Conservation (phyloP, 2,113 vertebrate species). For the Sigmodon hispidus region DNA sequence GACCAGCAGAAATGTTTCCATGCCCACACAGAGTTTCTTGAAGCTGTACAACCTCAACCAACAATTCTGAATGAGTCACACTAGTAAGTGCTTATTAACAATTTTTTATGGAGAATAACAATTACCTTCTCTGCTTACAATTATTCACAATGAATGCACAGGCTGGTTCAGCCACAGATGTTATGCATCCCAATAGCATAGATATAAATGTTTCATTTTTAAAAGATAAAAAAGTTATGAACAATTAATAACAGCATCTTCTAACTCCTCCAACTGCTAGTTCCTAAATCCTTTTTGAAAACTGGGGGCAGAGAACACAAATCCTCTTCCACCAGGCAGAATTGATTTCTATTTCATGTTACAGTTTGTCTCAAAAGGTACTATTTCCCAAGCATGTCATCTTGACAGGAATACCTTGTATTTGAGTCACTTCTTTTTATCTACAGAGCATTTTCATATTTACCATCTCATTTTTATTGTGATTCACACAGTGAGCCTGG, state of each 20-base stretch:
- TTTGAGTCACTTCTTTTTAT: not conserved
- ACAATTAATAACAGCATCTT: not conserved
- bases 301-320: not conserved
- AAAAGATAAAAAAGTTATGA: constrained; percentile 56
- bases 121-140: constrained; percentile 38
- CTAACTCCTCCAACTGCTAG: not conserved
- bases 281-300: not conserved
- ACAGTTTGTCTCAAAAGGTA: not conserved
- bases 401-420: not conserved
- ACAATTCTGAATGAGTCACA: constrained; percentile 71
- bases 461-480: constrained; percentile 50
- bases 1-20: constrained; percentile 57
- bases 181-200: constrained; percentile 56
- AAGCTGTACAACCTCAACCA: constrained; percentile 63
- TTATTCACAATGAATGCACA: constrained; percentile 41
- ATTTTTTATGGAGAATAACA: constrained; percentile 65
- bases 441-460: constrained; percentile 20
- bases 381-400: not conserved
- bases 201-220: constrained; percentile 56
- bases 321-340: not conserved
- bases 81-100: constrained; percentile 69
- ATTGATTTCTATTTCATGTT: not conserved
- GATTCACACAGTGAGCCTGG: not conserved
- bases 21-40: constrained; percentile 76
- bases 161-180: constrained; percentile 61